Base-by-base conservation (phyloP, 2,113 vertebrate genomes). In the Brevimyrus niger region DNA sequence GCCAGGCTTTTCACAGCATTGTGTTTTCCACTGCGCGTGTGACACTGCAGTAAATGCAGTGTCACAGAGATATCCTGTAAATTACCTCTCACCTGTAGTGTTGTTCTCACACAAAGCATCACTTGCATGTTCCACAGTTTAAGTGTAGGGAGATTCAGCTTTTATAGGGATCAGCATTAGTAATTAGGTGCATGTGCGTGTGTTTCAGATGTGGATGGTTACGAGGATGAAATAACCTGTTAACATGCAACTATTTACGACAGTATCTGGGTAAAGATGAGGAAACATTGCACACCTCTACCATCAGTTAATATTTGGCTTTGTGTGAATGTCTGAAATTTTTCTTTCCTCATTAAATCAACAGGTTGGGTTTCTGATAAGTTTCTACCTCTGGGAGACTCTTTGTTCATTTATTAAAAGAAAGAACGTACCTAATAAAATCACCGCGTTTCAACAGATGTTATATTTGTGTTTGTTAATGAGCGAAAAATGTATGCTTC, bases 301-400 rank as follows among this genome's bases (percentile, higher is more conserved):
- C 48, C 47, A 3, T n/a, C n/a, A 23, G 9, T 44, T 61, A 35
- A 17, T 80, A 8, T 6, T 5, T 89, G 50, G 55, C 38, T 61
- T 4, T 42, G 23, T 84, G 38, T 47, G 46, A 15, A 27, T 69
- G 21, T 15, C 1, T 58, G 58, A 61, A 61, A 9, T 1, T 2
- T 55, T 8, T 46, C 35, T 42, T 53, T 9, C 9, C 42, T 86
- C 9, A 87, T 80, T 76, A 48, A 61, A 35, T 55, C 31, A 21
- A 42, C 86, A 82, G 50, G 23, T 31, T 80, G 58, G 44, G 23
- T 76, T 88, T 87, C 82, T 51, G 69, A 87, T 88, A 83, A 84
- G 86, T 83, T 90, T 90, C 89, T 90, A 90, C 89, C 89, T 90
- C 80, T 83, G 53, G 42, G 65, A 46, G 61, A 55, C 50, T 82